phyloP scores from a whole-genome alignment of 2,113 vertebrate genomes.

The Leuciscus idus region DNA sequence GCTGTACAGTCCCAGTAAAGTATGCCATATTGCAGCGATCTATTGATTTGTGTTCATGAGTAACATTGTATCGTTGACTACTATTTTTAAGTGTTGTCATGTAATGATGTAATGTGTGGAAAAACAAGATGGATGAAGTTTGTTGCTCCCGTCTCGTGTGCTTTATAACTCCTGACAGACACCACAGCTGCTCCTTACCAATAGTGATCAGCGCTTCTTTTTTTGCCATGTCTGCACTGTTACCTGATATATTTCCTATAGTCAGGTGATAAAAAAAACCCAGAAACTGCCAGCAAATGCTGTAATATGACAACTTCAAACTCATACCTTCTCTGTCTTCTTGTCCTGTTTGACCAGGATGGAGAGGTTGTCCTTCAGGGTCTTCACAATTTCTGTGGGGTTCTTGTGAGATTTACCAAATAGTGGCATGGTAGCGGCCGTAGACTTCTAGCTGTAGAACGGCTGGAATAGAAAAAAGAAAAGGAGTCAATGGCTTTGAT shows the following conservation, averaged over 20 bases:
- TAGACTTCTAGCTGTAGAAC: conserved; percentile 62
- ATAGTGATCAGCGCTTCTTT: neutral
- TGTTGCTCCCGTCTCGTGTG: no score
- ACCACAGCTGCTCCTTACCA: neutral
- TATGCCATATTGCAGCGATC: neutral
- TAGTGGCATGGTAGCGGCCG: conserved; percentile 85
- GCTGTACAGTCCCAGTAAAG: neutral
- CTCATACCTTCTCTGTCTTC: conserved; percentile 92
- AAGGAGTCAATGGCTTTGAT: neutral
- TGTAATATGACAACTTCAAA: no score
- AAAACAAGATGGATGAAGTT: no score
- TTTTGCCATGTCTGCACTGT: neutral
- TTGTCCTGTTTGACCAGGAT: conserved; percentile 95
- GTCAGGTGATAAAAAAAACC: neutral
- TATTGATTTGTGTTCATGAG: neutral
- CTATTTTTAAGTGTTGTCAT: no score
- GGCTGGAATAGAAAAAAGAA: neutral
- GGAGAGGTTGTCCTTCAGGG: conserved; percentile 91
- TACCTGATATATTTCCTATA: neutral
- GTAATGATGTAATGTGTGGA: no score
- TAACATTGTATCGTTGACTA: no score
- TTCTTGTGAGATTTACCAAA: conserved; percentile 97
- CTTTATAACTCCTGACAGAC: no score
- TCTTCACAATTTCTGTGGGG: conserved; percentile 92
- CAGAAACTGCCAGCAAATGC: neutral